Evolutionary conservation across 2,113 vertebrate species (phyloP), one percentile per base, ranked within the genome.

Genomic region (Candoia aspera): DNA sequence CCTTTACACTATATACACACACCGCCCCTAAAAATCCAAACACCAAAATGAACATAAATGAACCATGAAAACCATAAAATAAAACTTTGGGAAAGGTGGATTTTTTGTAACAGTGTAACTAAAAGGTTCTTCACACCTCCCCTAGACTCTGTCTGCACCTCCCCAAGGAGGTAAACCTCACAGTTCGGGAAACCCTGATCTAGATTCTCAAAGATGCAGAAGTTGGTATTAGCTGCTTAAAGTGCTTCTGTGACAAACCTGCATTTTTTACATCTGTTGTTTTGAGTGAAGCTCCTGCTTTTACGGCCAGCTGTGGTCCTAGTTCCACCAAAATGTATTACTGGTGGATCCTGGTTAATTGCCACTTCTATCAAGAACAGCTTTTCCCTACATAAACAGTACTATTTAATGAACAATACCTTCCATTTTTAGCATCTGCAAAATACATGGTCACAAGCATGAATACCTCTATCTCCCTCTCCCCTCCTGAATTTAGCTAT

Each of bases 241-340:
- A 42, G 49, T 23, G 9, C 17, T n/a, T 13, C 42, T 49, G 57
- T 53, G 90, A 60, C 46, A 91, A 53, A 24, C 21, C 46, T 84
- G 23, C 13, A 46, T 24, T 59, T 10, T 62, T 24, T 85, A n/a
- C 19, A 33, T 33, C 29, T 68, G 12, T 68, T 68, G 64, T 68
- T 11, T 84, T 23, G 84, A 5, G 10, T n/a, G 49, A 53, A 9
- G 9, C 19, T 79, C 11, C 29, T 8, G 68, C 2, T 91, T 88
- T 94, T 59, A 91, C 90, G 92, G 60, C 26, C 24, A 92, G 11
- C 13, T 55, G 13, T 17, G 85, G 21, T 1, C 54, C 88, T 90
- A 93, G 10, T 91, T 9, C 26, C 83, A 2, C 42, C 85, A 15
- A 17, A 89, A 59, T 19, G 15, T 33, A 46, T 3, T 91, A 53